Conservation (phyloP, 2,797 vertebrate species). For the Microctenopoma steveboyesi region DNA sequence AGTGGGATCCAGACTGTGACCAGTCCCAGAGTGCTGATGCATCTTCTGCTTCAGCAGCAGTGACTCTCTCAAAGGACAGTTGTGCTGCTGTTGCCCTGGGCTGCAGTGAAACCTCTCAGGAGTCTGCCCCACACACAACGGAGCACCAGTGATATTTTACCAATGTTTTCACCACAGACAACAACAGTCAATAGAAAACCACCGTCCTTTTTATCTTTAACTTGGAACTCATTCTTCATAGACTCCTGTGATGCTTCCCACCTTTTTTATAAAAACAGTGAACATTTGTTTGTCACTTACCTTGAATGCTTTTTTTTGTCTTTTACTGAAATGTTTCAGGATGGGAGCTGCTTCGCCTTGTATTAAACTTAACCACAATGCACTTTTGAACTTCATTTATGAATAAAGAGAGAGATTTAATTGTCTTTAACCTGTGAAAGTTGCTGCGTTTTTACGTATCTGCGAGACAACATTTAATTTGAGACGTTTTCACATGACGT, state of each 20-base stretch:
- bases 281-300: no score
- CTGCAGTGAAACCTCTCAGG: constrained; percentile 29
- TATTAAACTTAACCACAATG: not conserved
- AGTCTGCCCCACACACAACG: constrained; percentile 40
- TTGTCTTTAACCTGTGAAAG: not conserved
- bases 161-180: constrained; percentile 2
- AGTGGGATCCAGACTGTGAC: constrained; percentile 59
- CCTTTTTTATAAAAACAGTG: not conserved
- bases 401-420: constrained; percentile 28
- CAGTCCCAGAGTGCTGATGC: not conserved
- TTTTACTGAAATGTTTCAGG: not conserved
- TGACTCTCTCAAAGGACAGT: constrained; percentile 35
- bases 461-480: not conserved
- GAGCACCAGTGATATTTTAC: constrained; percentile 47
- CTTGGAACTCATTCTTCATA: not conserved
- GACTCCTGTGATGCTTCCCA: not conserved
- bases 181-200: not conserved
- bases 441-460: constrained; percentile 1
- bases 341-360: not conserved
- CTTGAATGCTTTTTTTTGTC: constrained; percentile 10
- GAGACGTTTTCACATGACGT: constrained; percentile 10
- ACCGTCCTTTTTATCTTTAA: not conserved
- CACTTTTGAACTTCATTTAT: constrained; percentile 20
- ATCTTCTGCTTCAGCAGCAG: constrained; percentile 23
- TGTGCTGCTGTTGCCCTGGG: constrained; percentile 29